phyloP scores from a whole-genome alignment of 2,113 vertebrate genomes.

The Spea multiplicata region DNA sequence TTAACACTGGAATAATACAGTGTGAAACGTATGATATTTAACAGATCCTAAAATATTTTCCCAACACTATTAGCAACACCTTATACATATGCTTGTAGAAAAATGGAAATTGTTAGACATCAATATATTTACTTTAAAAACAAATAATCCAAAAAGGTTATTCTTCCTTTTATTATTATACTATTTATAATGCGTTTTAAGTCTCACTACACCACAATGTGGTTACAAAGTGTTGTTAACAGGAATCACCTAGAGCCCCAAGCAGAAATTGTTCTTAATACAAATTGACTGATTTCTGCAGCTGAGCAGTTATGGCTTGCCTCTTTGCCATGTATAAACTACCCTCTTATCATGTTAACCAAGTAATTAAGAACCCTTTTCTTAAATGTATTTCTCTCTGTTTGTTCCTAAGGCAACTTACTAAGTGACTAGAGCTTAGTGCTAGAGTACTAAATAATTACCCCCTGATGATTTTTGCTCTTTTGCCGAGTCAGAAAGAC shows the following conservation, averaged over 20 bases:
- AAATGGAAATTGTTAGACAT: not conserved
- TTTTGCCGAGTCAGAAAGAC: slow-evolving; percentile 48
- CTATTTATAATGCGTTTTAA: slow-evolving; percentile 14
- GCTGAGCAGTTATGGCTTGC: slow-evolving; percentile 39
- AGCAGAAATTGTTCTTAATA: slow-evolving; percentile 44
- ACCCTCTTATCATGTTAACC: slow-evolving; percentile 47
- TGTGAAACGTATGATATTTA: too few species aligned
- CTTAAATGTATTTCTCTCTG: slow-evolving; percentile 36
- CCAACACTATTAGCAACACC: too few species aligned
- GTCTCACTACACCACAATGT: slow-evolving; percentile 26
- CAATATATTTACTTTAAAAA: slow-evolving; percentile 4
- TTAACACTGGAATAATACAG: too few species aligned
- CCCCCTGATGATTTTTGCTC: slow-evolving; percentile 49
- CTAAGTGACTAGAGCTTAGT: slow-evolving; percentile 49
- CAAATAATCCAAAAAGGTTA: slow-evolving; percentile 7
- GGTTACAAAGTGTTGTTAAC: slow-evolving; percentile 34
- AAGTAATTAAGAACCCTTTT: slow-evolving; percentile 48
- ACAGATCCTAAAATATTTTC: too few species aligned
- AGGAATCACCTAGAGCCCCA: slow-evolving; percentile 33
- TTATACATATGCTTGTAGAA: not conserved
- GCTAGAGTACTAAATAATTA: slow-evolving; percentile 49
- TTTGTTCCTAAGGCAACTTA: slow-evolving; percentile 49
- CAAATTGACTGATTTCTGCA: slow-evolving; percentile 41
- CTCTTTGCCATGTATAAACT: slow-evolving; percentile 42
- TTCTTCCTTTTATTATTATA: not conserved